phyloP scores from a whole-genome alignment of 2,797 vertebrate species.

The Liparis tanakae region DNA sequence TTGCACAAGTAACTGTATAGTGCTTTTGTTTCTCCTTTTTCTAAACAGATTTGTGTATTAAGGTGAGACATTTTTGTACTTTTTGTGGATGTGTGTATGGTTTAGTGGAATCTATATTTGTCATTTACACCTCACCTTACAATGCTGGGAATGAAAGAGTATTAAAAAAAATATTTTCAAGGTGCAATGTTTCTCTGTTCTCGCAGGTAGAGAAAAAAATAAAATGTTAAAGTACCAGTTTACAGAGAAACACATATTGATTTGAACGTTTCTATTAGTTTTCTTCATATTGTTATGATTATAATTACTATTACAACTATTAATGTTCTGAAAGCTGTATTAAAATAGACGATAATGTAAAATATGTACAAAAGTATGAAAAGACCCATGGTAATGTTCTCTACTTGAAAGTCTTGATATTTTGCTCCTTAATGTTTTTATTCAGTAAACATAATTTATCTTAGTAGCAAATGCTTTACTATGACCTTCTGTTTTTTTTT shows the following conservation, averaged over 20 bases:
- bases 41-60: conserved; percentile 86
- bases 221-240: conserved; percentile 72
- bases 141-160: conserved; percentile 80
- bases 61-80: conserved; percentile 87
- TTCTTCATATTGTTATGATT: conserved; percentile 78
- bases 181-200: conserved; percentile 80
- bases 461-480: conserved; percentile 85
- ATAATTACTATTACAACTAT: conserved; percentile 79
- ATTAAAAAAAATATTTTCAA: conserved; percentile 71
- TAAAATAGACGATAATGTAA: conserved; percentile 84
- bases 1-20: conserved; percentile 88
- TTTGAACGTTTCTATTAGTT: conserved; percentile 79
- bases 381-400: conserved; percentile 83
- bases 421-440: conserved; percentile 83
- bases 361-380: conserved; percentile 84
- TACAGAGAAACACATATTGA: conserved; percentile 81
- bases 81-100: conserved; percentile 86
- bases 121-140: conserved; percentile 84
- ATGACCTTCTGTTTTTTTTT: conserved; percentile 83
- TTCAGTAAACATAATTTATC: conserved; percentile 81
- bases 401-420: conserved; percentile 86
- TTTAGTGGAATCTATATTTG: conserved; percentile 86
- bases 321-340: conserved; percentile 84
- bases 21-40: conserved; percentile 86
- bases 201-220: conserved; percentile 57